phyloP scores from a whole-genome alignment of 2,888 invertebrate species.

The Drosophila pseudotalamancana region DNA sequence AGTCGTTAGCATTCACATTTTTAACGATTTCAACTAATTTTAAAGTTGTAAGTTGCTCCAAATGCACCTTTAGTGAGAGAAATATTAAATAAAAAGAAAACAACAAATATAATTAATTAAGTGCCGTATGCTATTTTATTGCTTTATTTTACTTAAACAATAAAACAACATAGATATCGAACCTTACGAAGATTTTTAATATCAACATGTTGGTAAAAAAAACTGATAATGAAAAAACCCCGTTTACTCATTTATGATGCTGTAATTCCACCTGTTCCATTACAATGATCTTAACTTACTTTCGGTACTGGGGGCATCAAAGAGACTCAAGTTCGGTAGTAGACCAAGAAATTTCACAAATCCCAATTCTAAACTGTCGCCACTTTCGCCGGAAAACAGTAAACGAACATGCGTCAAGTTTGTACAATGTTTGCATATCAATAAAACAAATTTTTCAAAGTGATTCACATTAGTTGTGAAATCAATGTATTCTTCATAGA shows the following conservation, averaged over 20 bases:
- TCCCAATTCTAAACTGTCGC: constrained; percentile 11
- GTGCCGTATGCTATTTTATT: no score
- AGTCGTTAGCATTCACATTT: constrained; percentile 5
- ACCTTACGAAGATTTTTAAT: neutral
- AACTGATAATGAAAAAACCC: constrained; percentile 10
- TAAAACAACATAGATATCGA: neutral
- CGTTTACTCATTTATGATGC: neutral
- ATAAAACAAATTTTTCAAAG: constrained; percentile 10
- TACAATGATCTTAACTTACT: constrained; percentile 16
- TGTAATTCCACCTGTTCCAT: neutral
- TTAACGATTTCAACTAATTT: constrained; percentile 15
- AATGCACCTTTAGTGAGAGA: neutral
- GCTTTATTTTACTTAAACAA: no score
- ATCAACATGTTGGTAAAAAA: neutral
- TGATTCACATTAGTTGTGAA: constrained; percentile 9
- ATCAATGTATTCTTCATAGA: constrained; percentile 38
- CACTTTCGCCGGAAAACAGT: constrained; percentile 12
- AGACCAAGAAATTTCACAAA: constrained; percentile 8
- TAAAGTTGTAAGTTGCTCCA: constrained; percentile 14
- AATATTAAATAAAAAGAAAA: constrained; percentile 4
- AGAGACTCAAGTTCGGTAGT: constrained; percentile 16
- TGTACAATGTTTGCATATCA: constrained; percentile 18
- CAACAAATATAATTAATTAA: no score
- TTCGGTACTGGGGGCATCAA: neutral
- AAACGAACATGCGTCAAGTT: constrained; percentile 29